These are phyloP conservation scores for Pristionchus fissidentatus DNA, from an alignment of 2,888 invertebrate genomes.

Conservation along the genomic window DNA sequence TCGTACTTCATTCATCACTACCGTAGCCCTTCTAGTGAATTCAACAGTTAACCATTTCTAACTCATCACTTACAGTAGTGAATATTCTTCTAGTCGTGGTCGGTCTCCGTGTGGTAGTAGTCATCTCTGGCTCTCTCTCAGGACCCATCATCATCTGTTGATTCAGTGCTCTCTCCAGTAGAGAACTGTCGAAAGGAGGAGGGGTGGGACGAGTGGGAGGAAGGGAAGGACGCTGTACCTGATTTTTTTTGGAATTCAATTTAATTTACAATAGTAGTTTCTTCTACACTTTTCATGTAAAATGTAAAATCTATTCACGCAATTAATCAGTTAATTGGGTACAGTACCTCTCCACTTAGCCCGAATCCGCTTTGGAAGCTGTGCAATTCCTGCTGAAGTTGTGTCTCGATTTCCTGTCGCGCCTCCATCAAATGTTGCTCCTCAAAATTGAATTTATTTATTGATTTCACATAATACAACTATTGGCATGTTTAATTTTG, in stretches of 20 bases:
- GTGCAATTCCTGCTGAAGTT: slow-evolving; percentile 58
- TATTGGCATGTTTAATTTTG: too few species aligned
- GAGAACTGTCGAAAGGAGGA: slow-evolving; percentile 3
- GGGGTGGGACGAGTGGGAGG: neutral
- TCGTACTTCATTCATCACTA: neutral
- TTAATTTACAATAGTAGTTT: neutral
- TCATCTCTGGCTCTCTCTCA: neutral
- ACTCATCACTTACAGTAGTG: neutral
- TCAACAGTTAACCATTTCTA: neutral
- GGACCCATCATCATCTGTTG: slow-evolving; percentile 15
- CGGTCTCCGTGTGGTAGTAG: neutral
- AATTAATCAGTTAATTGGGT: neutral
- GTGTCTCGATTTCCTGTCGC: slow-evolving; percentile 59
- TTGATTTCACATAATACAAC: neutral
- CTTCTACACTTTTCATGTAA: too few species aligned
- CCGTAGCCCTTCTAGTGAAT: neutral
- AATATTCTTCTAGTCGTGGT: neutral
- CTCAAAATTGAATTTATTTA: slow-evolving; percentile 41
- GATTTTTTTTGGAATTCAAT: neutral
- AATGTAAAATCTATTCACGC: neutral
- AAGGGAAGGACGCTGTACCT: neutral
- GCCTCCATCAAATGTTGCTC: slow-evolving; percentile 58
- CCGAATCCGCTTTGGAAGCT: slow-evolving; percentile 53
- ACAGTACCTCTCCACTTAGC: neutral
- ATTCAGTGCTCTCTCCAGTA: slow-evolving; percentile 14